Conservation (phyloP, 1,140 invertebrate species). For the Drosophila tsacasi region DNA sequence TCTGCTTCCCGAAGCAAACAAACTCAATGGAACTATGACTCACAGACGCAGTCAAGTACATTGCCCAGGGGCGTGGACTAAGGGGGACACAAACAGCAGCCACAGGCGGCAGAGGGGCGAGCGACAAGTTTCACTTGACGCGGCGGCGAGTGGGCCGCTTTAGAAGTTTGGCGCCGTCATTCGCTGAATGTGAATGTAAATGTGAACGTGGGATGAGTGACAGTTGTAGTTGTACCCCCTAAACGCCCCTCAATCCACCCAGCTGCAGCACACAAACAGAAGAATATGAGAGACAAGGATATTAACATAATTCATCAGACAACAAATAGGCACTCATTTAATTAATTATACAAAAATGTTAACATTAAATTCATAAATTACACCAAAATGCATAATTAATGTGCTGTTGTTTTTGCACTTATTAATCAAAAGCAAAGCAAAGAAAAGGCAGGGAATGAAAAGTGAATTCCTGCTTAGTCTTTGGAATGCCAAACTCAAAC, state of each 20-base stretch:
- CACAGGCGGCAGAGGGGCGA: slow-evolving; percentile 11
- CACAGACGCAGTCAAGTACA: slow-evolving; percentile 42
- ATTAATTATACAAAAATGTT: slow-evolving; percentile 61
- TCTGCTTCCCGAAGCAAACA: slow-evolving; percentile 30
- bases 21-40: slow-evolving; percentile 46
- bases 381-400: slow-evolving; percentile 56
- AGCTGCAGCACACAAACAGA: slow-evolving; percentile 8
- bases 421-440: slow-evolving; percentile 26
- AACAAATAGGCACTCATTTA: slow-evolving; percentile 50
- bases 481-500: slow-evolving; percentile 31
- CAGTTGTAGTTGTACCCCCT: slow-evolving; percentile 22
- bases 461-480: slow-evolving; percentile 27
- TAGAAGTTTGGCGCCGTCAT: slow-evolving; percentile 40
- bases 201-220: slow-evolving; percentile 19
- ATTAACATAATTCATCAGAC: slow-evolving; percentile 47
- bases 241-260: not conserved
- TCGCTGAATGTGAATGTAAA: slow-evolving; percentile 14
- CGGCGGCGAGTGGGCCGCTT: slow-evolving; percentile 27
- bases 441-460: not conserved
- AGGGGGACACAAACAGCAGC: slow-evolving; percentile 16
- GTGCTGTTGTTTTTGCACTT: slow-evolving; percentile 16
- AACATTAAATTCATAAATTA: slow-evolving; percentile 45
- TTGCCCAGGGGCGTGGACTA: slow-evolving; percentile 14
- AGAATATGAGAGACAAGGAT: slow-evolving; percentile 5
- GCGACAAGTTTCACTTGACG: slow-evolving; percentile 46